Base-by-base conservation (phyloP, 2,113 vertebrate genomes). In the Gadus macrocephalus region DNA sequence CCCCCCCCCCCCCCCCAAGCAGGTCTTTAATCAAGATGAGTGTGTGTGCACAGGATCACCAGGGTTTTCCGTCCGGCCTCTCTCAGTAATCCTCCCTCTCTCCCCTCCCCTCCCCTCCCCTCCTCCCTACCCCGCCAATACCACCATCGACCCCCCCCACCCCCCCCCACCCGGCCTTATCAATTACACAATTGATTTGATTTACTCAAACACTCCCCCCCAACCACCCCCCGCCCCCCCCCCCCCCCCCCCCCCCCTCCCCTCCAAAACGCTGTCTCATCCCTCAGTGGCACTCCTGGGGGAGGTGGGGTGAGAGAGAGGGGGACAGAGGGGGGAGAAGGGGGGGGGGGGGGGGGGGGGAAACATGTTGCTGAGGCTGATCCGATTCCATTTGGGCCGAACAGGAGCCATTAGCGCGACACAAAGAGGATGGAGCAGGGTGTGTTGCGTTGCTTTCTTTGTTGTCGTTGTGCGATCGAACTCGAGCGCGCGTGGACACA, bases 21-120 rank as follows among this genome's bases (percentile, higher is more conserved):
- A 11, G 38, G 15, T 60, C 77, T 83, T 87, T 83, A 86, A 87
- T 89, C 86, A 87, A 69, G 64, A 82, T 79, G 83, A 89, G 77
- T 81, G 80, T 84, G 64, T 14, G 70, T 62, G 67, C 73, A 42
- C 38, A 42, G 38, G 38, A 6, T 42, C 38, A 42, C 38, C 38
- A 42, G 5, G 38, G 56, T 59, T 19, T 59, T 81, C 81, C 84
- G 78, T 78, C 65, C 76, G 64, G 78, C 80, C 38, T 42, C 38
- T 76, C 76, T 67, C 72, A 82, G 78, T 89, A 86, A 87, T 89
- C 83, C 81, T 81, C 71, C 77, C 20, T 20, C 20, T 20, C 75
- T 79, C 70, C 65, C 63, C 76, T 73, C 74, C 65, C 63, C 76
- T 73, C 74, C 69, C 53, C 53, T 4, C 55, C 55, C 77, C 75